A percentile compares a stretch with the other conserved stretches of the same genome.
Evolutionary conservation across 1,140 invertebrate genomes (phyloP).

Genomic region (Drosophila varians): DNA sequence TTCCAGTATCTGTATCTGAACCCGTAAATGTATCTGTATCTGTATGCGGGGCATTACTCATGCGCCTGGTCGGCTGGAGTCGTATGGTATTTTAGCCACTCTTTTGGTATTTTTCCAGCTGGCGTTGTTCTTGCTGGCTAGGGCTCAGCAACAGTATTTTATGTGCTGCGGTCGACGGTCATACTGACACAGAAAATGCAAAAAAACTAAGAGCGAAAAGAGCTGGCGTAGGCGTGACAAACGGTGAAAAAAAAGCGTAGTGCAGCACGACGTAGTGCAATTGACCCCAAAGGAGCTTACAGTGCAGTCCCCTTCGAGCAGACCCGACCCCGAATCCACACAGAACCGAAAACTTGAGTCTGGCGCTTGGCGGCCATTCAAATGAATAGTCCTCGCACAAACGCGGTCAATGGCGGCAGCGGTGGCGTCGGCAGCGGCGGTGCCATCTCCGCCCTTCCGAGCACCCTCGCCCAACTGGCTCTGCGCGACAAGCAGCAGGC

Average conservation of each 20-base stretch:
- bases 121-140: slow-evolving; percentile 26
- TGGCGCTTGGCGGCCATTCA: slow-evolving; percentile 49
- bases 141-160: slow-evolving; percentile 26
- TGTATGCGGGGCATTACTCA: slow-evolving; percentile 36
- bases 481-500: slow-evolving; percentile 79
- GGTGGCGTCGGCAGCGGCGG: slow-evolving; percentile 45
- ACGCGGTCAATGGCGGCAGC: slow-evolving; percentile 59
- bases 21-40: neutral
- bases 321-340: neutral
- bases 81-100: slow-evolving; percentile 26
- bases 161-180: slow-evolving; percentile 44
- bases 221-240: slow-evolving; percentile 75
- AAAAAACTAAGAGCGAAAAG: slow-evolving; percentile 66
- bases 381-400: slow-evolving; percentile 83
- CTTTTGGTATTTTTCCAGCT: slow-evolving; percentile 18
- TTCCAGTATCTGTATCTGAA: slow-evolving; percentile 34
- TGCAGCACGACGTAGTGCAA: slow-evolving; percentile 13
- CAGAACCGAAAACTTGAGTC: neutral
- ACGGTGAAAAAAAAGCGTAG: slow-evolving; percentile 44
- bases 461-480: slow-evolving; percentile 78
- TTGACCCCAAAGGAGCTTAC: slow-evolving; percentile 8
- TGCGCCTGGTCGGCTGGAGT: slow-evolving; percentile 20
- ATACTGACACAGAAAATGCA: slow-evolving; percentile 62
- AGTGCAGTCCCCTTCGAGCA: slow-evolving; percentile 17
- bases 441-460: slow-evolving; percentile 78